phyloP scores from a whole-genome alignment of 2,797 vertebrate species.

The Pangasius krempfi region DNA sequence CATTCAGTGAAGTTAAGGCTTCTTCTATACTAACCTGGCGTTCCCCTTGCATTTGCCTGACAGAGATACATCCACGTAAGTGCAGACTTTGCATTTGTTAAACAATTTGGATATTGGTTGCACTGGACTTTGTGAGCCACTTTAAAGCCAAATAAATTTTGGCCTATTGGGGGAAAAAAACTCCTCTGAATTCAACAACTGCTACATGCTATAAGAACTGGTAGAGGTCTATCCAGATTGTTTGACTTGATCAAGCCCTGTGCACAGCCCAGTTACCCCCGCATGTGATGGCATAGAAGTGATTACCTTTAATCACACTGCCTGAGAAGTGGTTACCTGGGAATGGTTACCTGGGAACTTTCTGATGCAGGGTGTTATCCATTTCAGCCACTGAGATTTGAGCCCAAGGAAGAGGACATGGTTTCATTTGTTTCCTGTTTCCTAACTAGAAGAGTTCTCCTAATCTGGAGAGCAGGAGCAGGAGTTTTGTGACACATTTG shows the following conservation, averaged over 20 bases:
- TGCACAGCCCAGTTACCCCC: neutral
- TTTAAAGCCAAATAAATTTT: neutral
- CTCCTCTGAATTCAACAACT: neutral
- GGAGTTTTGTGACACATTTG: neutral
- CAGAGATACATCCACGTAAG: neutral
- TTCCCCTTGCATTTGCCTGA: neutral
- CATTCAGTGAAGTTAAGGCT: neutral
- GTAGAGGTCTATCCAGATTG: neutral
- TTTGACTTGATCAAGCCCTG: neutral
- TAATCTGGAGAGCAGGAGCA: neutral
- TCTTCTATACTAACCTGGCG: neutral
- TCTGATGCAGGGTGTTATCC: neutral
- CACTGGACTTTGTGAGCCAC: neutral
- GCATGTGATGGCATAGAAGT: neutral
- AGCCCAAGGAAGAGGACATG: neutral
- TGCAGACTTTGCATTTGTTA: neutral
- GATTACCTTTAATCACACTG: neutral
- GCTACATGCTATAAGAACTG: neutral
- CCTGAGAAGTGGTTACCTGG: neutral
- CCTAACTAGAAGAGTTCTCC: neutral
- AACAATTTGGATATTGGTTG: neutral
- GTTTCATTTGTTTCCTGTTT: neutral
- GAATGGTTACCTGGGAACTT: neutral
- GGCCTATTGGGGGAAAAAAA: neutral
- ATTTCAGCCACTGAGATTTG: neutral